These are phyloP conservation scores for Mallotus villosus DNA, from an alignment of 2,797 vertebrate species.

Conservation along the genomic window DNA sequence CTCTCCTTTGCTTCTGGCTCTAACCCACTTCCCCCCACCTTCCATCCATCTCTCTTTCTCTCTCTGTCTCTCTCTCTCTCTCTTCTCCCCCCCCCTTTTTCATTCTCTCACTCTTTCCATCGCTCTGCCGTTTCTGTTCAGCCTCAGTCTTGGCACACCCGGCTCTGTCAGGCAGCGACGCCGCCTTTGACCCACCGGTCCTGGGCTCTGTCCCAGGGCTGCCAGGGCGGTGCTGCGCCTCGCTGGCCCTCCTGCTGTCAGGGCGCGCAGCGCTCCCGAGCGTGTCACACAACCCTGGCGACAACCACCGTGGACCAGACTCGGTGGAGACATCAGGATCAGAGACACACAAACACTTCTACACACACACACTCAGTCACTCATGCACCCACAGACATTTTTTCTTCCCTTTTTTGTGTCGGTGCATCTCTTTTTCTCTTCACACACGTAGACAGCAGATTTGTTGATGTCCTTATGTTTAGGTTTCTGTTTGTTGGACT, in stretches of 20 bases:
- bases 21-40: background rate
- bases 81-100: conserved; percentile 11
- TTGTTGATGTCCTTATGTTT: no score
- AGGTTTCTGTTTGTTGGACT: no score
- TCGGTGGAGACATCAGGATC: conserved; percentile 28
- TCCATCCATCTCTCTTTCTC: background rate
- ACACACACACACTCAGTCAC: background rate
- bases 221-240: conserved; percentile 56
- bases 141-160: conserved; percentile 79
- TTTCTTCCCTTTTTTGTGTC: background rate
- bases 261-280: conserved; percentile 35
- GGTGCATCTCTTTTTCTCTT: background rate
- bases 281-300: conserved; percentile 39
- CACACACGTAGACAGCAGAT: background rate
- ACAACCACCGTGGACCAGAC: conserved; percentile 28
- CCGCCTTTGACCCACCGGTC: conserved; percentile 76
- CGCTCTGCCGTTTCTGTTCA: conserved; percentile 75
- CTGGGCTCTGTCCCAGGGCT: conserved; percentile 63
- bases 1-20: background rate
- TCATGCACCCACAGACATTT: background rate
- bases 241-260: conserved; percentile 60
- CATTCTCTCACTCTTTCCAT: conserved; percentile 48
- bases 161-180: conserved; percentile 74
- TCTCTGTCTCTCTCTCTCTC: conserved; percentile 46
- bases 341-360: background rate